phyloP scores from a whole-genome alignment of 1,140 invertebrate species.

The Papilio machaon region DNA sequence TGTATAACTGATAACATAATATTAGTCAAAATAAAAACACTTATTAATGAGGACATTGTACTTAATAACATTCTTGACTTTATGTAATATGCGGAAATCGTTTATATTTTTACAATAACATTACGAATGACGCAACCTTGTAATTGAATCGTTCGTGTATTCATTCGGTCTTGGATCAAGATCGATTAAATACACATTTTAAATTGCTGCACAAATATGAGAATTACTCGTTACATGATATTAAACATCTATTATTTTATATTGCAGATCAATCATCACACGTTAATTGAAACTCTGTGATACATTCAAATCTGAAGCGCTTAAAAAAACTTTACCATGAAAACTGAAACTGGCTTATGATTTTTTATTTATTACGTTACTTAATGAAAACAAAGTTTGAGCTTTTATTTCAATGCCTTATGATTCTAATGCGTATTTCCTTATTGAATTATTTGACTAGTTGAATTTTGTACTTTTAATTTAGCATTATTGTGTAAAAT shows the following conservation, averaged over 20 bases:
- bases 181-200: constrained; percentile 42
- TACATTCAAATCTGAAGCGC: neutral
- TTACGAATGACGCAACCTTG: constrained; percentile 51
- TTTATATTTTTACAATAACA: constrained; percentile 44
- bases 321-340: neutral
- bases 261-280: neutral
- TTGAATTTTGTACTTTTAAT: neutral
- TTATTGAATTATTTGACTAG: neutral
- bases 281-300: neutral
- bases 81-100: constrained; percentile 48
- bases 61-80: constrained; percentile 45
- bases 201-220: constrained; percentile 31
- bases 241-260: neutral
- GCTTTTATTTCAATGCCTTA: neutral
- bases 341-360: neutral
- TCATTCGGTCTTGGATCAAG: constrained; percentile 56
- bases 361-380: constrained; percentile 1
- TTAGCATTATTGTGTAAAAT: neutral
- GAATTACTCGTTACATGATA: constrained; percentile 21
- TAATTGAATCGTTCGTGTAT: constrained; percentile 56
- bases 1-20: neutral
- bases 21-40: constrained; percentile 35
- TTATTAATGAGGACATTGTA: constrained; percentile 33
- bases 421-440: neutral
- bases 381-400: neutral